A percentile compares a stretch with the other conserved stretches of the same genome.
Conservation (phyloP, 2,888 invertebrate species). For the Villa cingulata region DNA sequence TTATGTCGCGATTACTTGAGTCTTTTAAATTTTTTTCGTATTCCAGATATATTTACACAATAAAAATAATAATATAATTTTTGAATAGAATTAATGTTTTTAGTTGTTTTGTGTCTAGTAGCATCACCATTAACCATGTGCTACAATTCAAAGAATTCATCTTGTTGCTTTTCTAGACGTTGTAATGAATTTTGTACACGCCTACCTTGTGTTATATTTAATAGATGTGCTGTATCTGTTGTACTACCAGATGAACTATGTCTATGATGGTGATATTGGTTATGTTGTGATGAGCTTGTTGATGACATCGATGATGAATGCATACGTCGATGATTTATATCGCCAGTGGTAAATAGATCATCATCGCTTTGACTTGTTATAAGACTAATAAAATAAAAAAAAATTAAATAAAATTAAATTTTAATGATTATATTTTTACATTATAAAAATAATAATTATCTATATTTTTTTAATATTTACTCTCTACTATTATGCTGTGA, state of each 20-base stretch:
- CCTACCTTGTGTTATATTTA: constrained; percentile 64
- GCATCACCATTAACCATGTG: constrained; percentile 29
- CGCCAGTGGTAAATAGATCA: constrained; percentile 25
- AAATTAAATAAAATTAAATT: too few relatives aligned
- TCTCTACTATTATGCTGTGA: constrained; percentile 65
- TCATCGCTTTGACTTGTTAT: constrained; percentile 31
- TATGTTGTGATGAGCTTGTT: constrained; percentile 2
- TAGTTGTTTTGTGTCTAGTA: neutral
- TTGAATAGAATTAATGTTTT: constrained; percentile 1
- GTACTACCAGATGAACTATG: constrained; percentile 40
- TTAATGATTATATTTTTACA: too few relatives aligned
- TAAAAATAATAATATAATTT: constrained; percentile 8
- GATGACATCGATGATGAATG: constrained; percentile 32
- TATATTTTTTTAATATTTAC: too few relatives aligned
- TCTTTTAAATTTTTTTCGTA: constrained; percentile 4
- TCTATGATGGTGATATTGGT: constrained; percentile 25
- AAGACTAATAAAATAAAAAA: constrained; percentile 18
- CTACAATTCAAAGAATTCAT: constrained; percentile 87
- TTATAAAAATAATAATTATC: too few relatives aligned
- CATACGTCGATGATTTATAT: constrained; percentile 20
- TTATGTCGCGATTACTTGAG: neutral
- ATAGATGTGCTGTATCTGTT: constrained; percentile 34
- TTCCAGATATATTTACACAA: constrained; percentile 7
- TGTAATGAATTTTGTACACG: constrained; percentile 67
- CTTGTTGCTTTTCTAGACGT: constrained; percentile 70